Conservation (phyloP, 2,797 vertebrate genomes). For the Falco berigora region DNA sequence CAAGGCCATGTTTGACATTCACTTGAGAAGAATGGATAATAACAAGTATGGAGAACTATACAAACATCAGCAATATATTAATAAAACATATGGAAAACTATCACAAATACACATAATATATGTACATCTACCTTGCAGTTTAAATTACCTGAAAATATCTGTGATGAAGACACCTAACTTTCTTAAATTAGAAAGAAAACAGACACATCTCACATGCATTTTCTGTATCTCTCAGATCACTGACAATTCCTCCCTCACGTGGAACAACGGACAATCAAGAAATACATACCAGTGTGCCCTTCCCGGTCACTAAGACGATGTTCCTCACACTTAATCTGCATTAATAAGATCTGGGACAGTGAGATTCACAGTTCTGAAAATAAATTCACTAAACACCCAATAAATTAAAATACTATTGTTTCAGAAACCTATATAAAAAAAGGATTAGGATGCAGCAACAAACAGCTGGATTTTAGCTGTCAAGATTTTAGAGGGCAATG, state of each 20-base stretch:
- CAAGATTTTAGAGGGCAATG: neutral
- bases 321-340: neutral
- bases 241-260: neutral
- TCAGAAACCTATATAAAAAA: neutral
- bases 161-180: neutral
- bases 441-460: neutral
- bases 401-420: neutral
- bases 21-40: neutral
- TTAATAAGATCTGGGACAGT: neutral
- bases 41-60: neutral
- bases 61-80: neutral
- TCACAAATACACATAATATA: neutral
- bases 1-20: neutral
- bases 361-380: neutral
- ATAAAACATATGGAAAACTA: neutral
- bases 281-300: neutral
- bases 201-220: neutral
- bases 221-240: neutral
- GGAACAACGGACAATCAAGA: neutral
- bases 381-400: neutral
- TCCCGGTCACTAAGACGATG: neutral
- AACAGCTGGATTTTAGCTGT: neutral
- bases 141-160: slow-evolving; percentile 19
- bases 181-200: neutral
- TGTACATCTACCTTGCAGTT: neutral